Evolutionary conservation across 2,888 invertebrate species (phyloP).

Genomic region (Noctua janthina): DNA sequence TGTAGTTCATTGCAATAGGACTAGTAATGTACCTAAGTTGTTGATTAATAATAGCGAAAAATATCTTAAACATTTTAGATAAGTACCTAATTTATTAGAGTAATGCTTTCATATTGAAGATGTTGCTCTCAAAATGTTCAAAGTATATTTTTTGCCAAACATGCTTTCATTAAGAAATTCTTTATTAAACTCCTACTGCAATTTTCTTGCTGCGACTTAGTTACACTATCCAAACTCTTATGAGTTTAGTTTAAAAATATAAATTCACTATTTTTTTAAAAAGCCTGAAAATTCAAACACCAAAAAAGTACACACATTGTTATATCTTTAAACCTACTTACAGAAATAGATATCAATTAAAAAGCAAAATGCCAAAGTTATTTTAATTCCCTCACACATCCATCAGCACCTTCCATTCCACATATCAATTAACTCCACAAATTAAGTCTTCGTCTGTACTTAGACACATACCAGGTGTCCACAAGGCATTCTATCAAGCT

Average conservation of each 20-base stretch:
- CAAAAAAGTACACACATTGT: not conserved
- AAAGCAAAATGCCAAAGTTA: not conserved
- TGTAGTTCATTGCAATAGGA: not conserved
- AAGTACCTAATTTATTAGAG: not conserved
- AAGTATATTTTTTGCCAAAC: not conserved
- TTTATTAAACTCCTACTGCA: not conserved
- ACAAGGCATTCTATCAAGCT: slow-evolving; percentile 19
- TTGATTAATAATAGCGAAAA: not conserved
- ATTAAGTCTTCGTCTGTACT: slow-evolving; percentile 8
- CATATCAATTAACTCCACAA: not conserved
- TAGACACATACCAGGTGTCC: not conserved
- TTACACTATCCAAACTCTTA: not conserved
- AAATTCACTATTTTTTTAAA: not conserved
- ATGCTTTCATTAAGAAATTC: not conserved
- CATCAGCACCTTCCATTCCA: not conserved
- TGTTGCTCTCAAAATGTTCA: not conserved
- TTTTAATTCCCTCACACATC: not conserved
- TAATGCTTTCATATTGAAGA: not conserved
- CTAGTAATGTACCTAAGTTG: not conserved
- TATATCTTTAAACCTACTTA: not conserved
- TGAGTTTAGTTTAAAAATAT: not conserved
- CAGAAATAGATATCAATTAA: not conserved
- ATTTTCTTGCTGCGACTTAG: slow-evolving; percentile 4
- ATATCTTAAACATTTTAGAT: not conserved
- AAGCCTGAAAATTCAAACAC: not conserved